Evolutionary conservation across 30 jellyfish, hydroid and myxozoan genomes (phyloP).

Genomic region (Rhopilema esculentum): DNA sequence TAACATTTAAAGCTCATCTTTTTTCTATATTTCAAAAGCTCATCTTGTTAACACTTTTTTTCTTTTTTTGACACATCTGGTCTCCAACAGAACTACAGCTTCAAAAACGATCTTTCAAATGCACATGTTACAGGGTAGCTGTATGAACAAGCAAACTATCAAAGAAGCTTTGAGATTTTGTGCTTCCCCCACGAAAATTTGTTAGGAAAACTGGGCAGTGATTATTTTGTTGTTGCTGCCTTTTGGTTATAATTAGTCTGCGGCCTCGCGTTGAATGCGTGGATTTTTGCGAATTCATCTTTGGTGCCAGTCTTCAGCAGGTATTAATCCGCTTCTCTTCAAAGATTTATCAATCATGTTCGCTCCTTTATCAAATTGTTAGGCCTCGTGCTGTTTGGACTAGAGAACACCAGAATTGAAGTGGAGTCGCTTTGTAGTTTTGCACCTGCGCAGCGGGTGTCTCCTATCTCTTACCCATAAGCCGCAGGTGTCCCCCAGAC

Average conservation of each 20-base stretch:
- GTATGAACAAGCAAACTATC: no score
- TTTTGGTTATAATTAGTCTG: neutral
- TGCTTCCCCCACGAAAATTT: no score
- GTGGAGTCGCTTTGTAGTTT: neutral
- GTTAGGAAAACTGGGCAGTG: no score
- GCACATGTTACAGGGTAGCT: no score
- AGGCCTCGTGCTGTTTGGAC: neutral
- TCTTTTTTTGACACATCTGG: no score
- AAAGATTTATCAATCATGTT: neutral
- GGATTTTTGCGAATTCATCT: neutral
- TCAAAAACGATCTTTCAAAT: no score
- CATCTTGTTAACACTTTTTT: no score
- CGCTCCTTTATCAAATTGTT: neutral
- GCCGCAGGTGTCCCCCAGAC: neutral
- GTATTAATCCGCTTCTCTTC: neutral
- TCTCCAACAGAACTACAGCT: no score
- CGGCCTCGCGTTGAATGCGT: neutral
- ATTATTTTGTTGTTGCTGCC: neutral
- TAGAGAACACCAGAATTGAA: neutral
- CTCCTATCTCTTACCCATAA: neutral
- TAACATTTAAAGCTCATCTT: no score
- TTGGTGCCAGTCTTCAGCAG: neutral
- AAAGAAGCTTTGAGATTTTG: no score
- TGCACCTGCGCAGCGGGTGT: neutral
- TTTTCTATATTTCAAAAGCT: no score